Evolutionary conservation across 2,797 vertebrate species (phyloP), one percentile per base, ranked within the genome.

Genomic region (Peromyscus attwateri): DNA sequence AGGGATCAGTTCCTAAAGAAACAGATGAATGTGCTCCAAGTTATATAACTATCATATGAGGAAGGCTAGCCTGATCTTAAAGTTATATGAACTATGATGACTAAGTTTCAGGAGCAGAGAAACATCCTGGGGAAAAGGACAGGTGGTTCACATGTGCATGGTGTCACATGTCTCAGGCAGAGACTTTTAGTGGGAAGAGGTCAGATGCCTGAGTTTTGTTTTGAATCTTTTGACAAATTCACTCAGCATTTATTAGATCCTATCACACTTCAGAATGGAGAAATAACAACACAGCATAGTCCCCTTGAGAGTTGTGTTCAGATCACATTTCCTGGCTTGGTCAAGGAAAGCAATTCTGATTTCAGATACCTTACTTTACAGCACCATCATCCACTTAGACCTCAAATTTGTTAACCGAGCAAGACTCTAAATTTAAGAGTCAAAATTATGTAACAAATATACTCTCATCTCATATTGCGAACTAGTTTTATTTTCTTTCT

Each of bases 201-300:
- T 81, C 21, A 55, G 43, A 90, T 71, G 29, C n/a, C 16, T 75
- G 87, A 89, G 73, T 77, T 2, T 49, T 19, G 79, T 40, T 87
- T 97, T 76, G 77, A 76, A 70, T 94, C n/a, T 34, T 87, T 87
- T 31, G 75, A 13, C 2, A 70, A 40, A 62, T 84, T 83, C n/a
- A 64, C 46, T 94, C 27, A 87, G 27, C 71, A 17, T 95, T 83
- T 85, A 49, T 66, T 46, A 82, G 34, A 43, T 21, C 27, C 34
- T 52, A 13, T 62, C 62, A 75, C 12, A 6, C 52, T 21, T 23
- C 13, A 70, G 43, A 16, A 19, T 31, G 5, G 66, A 85, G 60
- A 68, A 96, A 83, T 1, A 66, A 46, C 29, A 46, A 29, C 37
- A 3, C 7, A 71, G 12, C 31, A 9, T 31, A 31, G 25, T 46